Percentiles rank a stretch among this genome's conserved stretches.
phyloP scores from a whole-genome alignment of 1,140 invertebrate species.

The Cylas formicarius region DNA sequence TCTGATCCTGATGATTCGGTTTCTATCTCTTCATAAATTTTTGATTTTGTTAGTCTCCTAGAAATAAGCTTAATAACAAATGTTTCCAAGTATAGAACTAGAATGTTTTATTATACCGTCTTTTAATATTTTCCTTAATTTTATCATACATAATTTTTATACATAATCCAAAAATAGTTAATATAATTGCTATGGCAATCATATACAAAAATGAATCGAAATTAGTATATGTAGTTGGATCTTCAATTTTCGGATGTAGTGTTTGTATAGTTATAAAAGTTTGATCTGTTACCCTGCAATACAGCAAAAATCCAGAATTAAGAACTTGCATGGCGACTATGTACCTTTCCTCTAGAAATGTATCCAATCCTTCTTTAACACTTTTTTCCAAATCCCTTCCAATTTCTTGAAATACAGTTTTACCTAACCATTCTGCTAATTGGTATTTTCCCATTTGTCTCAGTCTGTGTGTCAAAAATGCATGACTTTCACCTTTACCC shows the following conservation, averaged over 20 bases:
- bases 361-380: constrained; percentile 28
- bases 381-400: constrained; percentile 48
- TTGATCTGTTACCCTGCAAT: no score
- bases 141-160: constrained; percentile 14
- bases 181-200: constrained; percentile 16
- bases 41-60: constrained; percentile 15
- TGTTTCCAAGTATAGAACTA: constrained; percentile 4
- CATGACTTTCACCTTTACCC: constrained; percentile 50
- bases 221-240: constrained; percentile 26
- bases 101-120: constrained; percentile 10
- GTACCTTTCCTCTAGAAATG: constrained; percentile 2
- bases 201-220: constrained; percentile 31
- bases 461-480: constrained; percentile 45
- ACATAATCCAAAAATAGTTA: constrained; percentile 23
- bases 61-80: constrained; percentile 5
- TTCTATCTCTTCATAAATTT: constrained; percentile 20
- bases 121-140: constrained; percentile 13
- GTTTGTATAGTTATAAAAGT: constrained; percentile 20
- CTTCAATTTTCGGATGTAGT: constrained; percentile 18
- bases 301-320: constrained; percentile 5
- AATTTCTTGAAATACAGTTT: constrained; percentile 49
- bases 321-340: background rate
- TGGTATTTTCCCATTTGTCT: constrained; percentile 49
- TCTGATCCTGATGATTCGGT: constrained; percentile 23
- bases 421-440: constrained; percentile 54